These are phyloP conservation scores for Plestiodon gilberti DNA, from an alignment of 2,113 vertebrate species.

Conservation along the genomic window DNA sequence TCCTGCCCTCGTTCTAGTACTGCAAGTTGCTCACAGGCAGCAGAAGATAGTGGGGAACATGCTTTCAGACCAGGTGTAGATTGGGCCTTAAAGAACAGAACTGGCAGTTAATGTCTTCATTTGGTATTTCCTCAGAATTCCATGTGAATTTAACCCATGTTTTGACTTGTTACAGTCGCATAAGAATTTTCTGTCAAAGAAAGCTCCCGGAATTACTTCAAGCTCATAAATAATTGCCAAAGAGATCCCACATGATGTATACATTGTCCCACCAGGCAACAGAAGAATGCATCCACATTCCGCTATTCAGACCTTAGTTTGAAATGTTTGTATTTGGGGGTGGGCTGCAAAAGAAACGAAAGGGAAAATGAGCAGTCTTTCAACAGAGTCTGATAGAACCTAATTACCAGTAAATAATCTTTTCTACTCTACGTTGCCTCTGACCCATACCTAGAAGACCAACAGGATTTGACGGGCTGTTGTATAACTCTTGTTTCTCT, in stretches of 20 bases:
- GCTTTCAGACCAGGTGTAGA: background rate
- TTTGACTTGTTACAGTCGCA: conserved; percentile 42
- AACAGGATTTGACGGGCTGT: conserved; percentile 15
- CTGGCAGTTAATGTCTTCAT: background rate
- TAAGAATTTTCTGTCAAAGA: conserved; percentile 31
- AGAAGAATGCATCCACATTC: conserved; percentile 46
- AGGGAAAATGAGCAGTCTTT: conserved; percentile 46
- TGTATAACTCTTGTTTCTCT: background rate
- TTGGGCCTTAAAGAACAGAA: background rate
- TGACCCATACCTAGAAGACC: conserved; percentile 8
- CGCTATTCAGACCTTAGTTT: conserved; percentile 40
- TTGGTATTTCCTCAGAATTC: conserved; percentile 16
- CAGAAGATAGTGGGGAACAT: too few relatives aligned
- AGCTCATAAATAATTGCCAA: conserved; percentile 48
- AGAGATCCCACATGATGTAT: conserved; percentile 35
- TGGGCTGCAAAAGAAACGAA: background rate
- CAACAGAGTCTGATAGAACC: conserved; percentile 22
- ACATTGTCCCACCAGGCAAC: conserved; percentile 37
- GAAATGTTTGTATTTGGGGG: conserved; percentile 39
- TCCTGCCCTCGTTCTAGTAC: too few relatives aligned
- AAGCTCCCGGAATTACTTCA: conserved; percentile 25
- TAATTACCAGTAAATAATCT: conserved; percentile 33
- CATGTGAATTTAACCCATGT: conserved; percentile 45
- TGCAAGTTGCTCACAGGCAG: too few relatives aligned
- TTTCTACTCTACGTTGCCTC: conserved; percentile 11